Conservation (phyloP, 2,113 vertebrate species). For the Galemys pyrenaicus region DNA sequence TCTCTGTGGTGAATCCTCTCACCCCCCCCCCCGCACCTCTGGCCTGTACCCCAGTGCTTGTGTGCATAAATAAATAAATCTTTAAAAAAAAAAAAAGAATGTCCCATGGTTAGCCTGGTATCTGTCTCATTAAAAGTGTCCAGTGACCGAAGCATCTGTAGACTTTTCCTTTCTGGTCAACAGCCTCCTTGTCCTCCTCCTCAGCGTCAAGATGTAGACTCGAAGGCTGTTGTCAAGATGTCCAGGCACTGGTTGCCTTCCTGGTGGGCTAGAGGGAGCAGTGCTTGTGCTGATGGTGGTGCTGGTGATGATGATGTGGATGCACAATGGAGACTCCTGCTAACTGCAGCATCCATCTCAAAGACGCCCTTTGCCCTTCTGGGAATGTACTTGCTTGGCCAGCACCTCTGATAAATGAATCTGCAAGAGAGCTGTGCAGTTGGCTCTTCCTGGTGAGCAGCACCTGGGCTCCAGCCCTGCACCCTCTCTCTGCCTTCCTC, state of each 20-base stretch:
- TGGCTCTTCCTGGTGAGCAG: neutral
- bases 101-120: neutral
- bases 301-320: neutral
- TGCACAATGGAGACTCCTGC: neutral
- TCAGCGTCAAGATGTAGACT: neutral
- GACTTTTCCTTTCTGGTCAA: no score
- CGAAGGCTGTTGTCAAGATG: neutral
- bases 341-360: neutral
- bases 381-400: neutral
- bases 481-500: neutral
- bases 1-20: no score
- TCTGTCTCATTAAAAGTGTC: neutral
- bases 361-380: neutral
- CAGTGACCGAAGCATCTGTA: neutral
- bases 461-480: neutral
- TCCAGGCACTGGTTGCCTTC: no score
- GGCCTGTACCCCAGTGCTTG: no score
- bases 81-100: no score
- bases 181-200: rapidly evolving
- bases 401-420: neutral
- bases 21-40: no score
- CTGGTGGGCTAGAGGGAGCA: neutral
- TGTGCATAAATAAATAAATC: no score
- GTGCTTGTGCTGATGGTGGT: no score
- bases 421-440: neutral